A percentile compares a stretch with the other conserved stretches of the same genome.
Conservation (phyloP, 2,113 vertebrate species). For the Ploceus nigricollis region DNA sequence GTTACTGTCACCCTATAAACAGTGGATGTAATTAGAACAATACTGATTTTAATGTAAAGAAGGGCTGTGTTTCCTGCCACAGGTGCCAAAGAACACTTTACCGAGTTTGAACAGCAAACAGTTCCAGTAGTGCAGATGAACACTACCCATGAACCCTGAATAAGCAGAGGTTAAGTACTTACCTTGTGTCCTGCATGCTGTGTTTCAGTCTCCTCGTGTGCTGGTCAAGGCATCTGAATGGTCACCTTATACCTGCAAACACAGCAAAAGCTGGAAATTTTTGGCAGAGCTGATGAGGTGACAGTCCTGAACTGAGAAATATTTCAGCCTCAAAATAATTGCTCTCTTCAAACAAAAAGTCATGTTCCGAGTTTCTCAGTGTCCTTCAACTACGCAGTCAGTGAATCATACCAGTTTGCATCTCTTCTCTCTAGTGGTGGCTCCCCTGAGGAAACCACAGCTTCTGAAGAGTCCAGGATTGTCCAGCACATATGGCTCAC, state of each 20-base stretch:
- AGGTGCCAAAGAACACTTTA: not conserved
- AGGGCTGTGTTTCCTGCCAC: not conserved
- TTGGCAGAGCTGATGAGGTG: not conserved
- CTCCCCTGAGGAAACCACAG: not conserved
- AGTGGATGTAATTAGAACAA: not conserved
- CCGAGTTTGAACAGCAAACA: not conserved
- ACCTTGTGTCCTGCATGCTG: not conserved
- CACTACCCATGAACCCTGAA: not conserved
- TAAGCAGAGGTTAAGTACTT: not conserved
- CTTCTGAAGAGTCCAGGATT: not conserved
- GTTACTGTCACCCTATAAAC: not conserved
- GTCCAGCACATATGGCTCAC: accelerated
- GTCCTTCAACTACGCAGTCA: not conserved
- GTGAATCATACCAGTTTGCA: not conserved
- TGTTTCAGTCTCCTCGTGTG: not conserved
- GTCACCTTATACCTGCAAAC: not conserved
- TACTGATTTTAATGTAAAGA: not conserved
- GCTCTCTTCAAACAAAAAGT: not conserved
- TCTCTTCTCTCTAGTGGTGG: not conserved
- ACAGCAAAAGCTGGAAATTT: not conserved
- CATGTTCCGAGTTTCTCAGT: not conserved
- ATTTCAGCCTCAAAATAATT: not conserved
- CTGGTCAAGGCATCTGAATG: not conserved
- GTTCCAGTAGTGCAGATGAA: not conserved
- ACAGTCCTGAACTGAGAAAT: not conserved